Evolutionary conservation across 2,888 invertebrate genomes (phyloP), one percentile per base, ranked within the genome.

Genomic region (Saturnia pavonia): DNA sequence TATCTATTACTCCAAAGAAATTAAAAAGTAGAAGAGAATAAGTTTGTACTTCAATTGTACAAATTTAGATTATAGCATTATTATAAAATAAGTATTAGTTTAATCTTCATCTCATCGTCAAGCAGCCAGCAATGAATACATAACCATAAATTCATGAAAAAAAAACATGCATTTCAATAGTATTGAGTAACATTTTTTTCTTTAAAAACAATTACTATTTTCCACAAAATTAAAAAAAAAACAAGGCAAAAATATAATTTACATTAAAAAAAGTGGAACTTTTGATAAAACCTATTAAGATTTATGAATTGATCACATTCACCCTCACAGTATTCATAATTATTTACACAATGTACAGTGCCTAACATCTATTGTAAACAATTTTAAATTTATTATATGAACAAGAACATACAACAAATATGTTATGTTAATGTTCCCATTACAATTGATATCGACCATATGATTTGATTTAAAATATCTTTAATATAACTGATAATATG

Each of bases 331-430:
- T n/a, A n/a, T 75, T 83, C 79, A 83, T 83, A 77, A 83, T 76
- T 88, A 88, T 88, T 82, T 87, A 88, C 88, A 88, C 83, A 84
- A 86, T 88, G 76, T 87, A 87, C 85, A 87, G 81, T 77, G 76
- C 72, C 72, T 73, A 68, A 74, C 43, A 75, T 74, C 73, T 74
- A 73, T 71, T 65, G 65, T 40, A 40, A 65, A 74, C 51, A 65
- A 69, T 51, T 42, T 54, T 25, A 40, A 63, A 34, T 34, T 63
- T 63, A 63, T 63, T 63, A 63, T 63, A 63, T 1, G 27, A 27
- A 40, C 40, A 19, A 40, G 40, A 34, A 40, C 16, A 40, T 19
- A 40, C 54, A 11, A 54, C n/a, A n/a, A 48, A 54, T 54, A 54
- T 40, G 22, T 8, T 65, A 65, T 34, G 6, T 40, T 40, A 65